A percentile compares a stretch with the other conserved stretches of the same genome.
Conservation (phyloP, 2,113 vertebrate species). For the Ornithorhynchus anatinus region DNA sequence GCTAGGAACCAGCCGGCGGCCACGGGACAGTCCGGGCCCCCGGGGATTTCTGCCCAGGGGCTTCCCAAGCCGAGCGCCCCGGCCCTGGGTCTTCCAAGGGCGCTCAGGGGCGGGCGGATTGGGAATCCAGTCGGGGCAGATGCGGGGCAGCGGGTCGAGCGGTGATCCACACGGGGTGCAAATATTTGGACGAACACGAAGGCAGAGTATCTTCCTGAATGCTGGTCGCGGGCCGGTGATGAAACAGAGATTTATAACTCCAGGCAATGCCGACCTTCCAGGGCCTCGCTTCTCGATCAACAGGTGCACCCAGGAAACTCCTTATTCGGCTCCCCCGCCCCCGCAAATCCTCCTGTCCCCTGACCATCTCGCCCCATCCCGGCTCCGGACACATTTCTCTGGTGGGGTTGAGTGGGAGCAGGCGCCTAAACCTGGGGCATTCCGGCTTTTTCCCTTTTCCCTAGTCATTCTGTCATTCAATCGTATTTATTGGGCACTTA, state of each 20-base stretch:
- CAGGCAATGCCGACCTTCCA: neutral
- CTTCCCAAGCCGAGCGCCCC: too few species aligned
- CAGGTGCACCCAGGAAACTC: constrained; percentile 39
- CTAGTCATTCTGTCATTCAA: too few species aligned
- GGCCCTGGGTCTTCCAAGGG: neutral
- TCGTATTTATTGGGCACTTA: too few species aligned
- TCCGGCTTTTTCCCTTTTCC: neutral
- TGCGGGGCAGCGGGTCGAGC: constrained; percentile 35
- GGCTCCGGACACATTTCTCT: neutral
- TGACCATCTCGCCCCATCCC: too few species aligned
- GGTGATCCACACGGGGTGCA: constrained; percentile 39
- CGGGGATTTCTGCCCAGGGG: too few species aligned
- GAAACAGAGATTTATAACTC: constrained; percentile 49
- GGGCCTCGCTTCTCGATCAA: constrained; percentile 19
- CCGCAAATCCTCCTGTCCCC: neutral
- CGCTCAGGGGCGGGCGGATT: neutral
- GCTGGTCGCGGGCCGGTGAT: constrained; percentile 54
- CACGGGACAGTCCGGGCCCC: too few species aligned
- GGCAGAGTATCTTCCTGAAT: constrained; percentile 63
- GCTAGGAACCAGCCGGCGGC: too few species aligned
- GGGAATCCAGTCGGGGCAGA: neutral
- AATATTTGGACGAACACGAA: constrained; percentile 63
- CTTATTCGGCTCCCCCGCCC: too few species aligned
- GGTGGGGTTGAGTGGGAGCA: neutral
- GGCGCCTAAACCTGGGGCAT: neutral